These are phyloP conservation scores for Xylota segnis DNA, from an alignment of 2,888 invertebrate species.

Conservation along the genomic window DNA sequence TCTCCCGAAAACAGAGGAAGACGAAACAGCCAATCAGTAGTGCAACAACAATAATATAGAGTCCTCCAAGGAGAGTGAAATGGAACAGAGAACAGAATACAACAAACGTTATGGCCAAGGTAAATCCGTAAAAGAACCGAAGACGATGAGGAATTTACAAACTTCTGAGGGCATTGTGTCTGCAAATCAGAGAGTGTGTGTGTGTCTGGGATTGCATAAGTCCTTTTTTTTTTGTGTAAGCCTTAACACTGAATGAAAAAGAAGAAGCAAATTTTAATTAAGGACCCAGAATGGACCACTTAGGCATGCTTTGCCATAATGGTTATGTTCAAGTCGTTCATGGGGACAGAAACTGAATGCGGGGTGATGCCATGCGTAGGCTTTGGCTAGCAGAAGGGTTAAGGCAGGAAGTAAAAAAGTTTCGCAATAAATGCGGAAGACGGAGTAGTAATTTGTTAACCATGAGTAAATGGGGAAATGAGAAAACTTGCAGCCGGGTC, in stretches of 20 bases:
- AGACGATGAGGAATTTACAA: slow-evolving; percentile 52
- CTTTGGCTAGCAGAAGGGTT: slow-evolving; percentile 46
- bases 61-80: slow-evolving; percentile 21
- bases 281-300: slow-evolving; percentile 69
- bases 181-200: not conserved
- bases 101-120: slow-evolving; percentile 16
- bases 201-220: slow-evolving; percentile 10
- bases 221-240: slow-evolving; percentile 14
- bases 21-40: slow-evolving; percentile 36
- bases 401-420: slow-evolving; percentile 54
- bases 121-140: slow-evolving; percentile 5
- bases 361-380: slow-evolving; percentile 54
- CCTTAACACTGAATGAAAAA: slow-evolving; percentile 11
- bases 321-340: slow-evolving; percentile 57
- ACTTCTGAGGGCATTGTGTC: slow-evolving; percentile 45
- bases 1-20: slow-evolving; percentile 11
- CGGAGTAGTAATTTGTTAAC: slow-evolving; percentile 71
- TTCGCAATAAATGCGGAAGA: slow-evolving; percentile 71
- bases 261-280: slow-evolving; percentile 72
- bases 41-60: slow-evolving; percentile 16
- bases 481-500: slow-evolving; percentile 50
- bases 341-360: not conserved
- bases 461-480: slow-evolving; percentile 70
- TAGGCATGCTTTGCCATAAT: slow-evolving; percentile 67
- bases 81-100: slow-evolving; percentile 11